These are phyloP conservation scores for Aurelia aurita DNA, from an alignment of 30 jellyfish, hydroid and myxozoan genomes.

Conservation along the genomic window DNA sequence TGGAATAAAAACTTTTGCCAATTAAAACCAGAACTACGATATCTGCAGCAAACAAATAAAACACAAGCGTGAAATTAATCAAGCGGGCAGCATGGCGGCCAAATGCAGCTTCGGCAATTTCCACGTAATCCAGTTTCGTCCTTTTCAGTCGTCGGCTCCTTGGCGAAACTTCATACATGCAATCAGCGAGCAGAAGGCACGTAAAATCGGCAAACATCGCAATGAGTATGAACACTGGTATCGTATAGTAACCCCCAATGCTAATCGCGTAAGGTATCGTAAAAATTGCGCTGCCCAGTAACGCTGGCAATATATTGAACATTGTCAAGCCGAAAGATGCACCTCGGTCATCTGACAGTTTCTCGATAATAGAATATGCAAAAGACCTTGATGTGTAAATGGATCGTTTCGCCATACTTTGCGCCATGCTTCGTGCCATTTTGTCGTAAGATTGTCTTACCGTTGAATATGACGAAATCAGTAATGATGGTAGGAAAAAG, in stretches of 20 bases:
- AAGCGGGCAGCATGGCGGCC: constrained; percentile 60
- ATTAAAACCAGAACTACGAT: constrained; percentile 45
- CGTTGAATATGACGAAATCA: constrained; percentile 52
- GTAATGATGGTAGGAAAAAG: constrained; percentile 60
- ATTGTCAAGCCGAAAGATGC: constrained; percentile 75
- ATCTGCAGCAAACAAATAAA: constrained; percentile 45
- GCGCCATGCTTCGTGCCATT: constrained; percentile 54
- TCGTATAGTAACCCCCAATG: constrained; percentile 66
- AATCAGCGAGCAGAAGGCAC: constrained; percentile 63
- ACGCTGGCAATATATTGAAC: constrained; percentile 66
- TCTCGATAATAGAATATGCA: constrained; percentile 57
- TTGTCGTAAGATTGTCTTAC: constrained; percentile 44
- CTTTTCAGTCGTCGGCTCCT: constrained; percentile 66
- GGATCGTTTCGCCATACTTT: constrained; percentile 42
- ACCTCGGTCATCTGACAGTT: constrained; percentile 85
- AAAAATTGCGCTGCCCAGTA: constrained; percentile 72
- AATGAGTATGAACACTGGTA: constrained; percentile 50
- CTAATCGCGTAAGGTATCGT: constrained; percentile 75
- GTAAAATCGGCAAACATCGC: constrained; percentile 71
- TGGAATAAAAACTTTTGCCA: constrained; percentile 58
- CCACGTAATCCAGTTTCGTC: constrained; percentile 59
- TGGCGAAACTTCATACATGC: constrained; percentile 83
- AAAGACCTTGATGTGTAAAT: constrained; percentile 38
- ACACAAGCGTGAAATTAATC: constrained; percentile 48
- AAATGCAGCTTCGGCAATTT: constrained; percentile 60